Base-by-base conservation (phyloP, 2,113 vertebrate genomes). In the Clupea harengus region DNA sequence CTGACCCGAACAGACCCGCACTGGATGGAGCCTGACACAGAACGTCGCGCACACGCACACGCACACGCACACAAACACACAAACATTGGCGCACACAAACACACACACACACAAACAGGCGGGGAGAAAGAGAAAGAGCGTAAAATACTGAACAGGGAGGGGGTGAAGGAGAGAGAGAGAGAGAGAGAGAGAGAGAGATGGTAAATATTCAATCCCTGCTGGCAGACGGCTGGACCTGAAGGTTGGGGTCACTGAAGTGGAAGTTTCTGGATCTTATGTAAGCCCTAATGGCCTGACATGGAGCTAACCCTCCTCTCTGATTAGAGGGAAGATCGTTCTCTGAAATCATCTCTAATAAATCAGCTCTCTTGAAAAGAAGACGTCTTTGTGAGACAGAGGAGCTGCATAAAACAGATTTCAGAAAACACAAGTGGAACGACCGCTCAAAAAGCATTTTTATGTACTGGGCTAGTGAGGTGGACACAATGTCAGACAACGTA, bases 1-100 rank as follows among this genome's bases (percentile, higher is more conserved):
- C 92, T n/a, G 96, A 82, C 78, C 97, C 97, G 88, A 99, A 99
- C 86, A 98, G 90, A 52, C 93, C 64, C 2, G 95, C 95, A 0
- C 93, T 88, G n/a, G 97, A 92, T 17, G 96, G 90, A 0, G 96
- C 87, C 7, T 96, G 89, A 45, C 28, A 1, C 44, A 49, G 11
- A 82, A 5, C 22, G 54, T 1, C 4, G 9, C 57, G 5, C 52
- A 20, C 52, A 20, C 52, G 18, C 52, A 54, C 15, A 54, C 52
- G 18, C 15, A 54, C 18, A 18, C 18, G 18, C 52, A 57, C 50
- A 54, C 50, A 54, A 3, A 54, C 50, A 54, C 11, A 54, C 50
- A 54, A 5, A 54, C 5, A 6, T n/a, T n/a, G n/a, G n/a, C 8
- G 22, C 18, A 60, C 52, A 57, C 52, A 20, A 17, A 20, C 52